Percentiles rank a stretch among this genome's conserved stretches.
Evolutionary conservation across 2,113 vertebrate genomes (phyloP).

Genomic region (Gallinago undulata): DNA sequence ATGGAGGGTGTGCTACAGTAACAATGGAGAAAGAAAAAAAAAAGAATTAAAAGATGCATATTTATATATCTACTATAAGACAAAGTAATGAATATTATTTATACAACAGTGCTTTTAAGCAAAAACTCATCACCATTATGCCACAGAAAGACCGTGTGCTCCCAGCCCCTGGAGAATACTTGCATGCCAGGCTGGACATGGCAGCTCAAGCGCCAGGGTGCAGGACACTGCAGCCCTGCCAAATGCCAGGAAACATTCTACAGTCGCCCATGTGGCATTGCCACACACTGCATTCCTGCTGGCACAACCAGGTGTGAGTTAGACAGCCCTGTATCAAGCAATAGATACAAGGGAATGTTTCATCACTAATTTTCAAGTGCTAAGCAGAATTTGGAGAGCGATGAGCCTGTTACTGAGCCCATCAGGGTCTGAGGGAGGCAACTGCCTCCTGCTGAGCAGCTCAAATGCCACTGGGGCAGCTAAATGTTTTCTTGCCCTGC

Average conservation of each 20-base stretch:
- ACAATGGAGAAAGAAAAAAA: background rate
- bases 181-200: background rate
- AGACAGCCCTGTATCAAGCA: background rate
- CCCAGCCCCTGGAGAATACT: background rate
- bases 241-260: fast-evolving
- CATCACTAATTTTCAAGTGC: background rate
- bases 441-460: background rate
- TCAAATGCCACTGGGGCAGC: background rate
- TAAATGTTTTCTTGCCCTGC: background rate
- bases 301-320: background rate
- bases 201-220: background rate
- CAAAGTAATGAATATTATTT: background rate
- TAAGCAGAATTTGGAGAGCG: background rate
- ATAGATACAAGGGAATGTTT: background rate
- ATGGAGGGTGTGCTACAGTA: background rate
- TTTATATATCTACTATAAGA: background rate
- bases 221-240: background rate
- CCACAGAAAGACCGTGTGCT: background rate
- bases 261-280: background rate
- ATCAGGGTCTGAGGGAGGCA: fast-evolving
- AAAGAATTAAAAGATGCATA: background rate
- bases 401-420: too few relatives aligned
- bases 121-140: background rate
- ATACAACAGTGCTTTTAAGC: background rate
- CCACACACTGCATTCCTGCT: fast-evolving